Evolutionary conservation across 2,797 vertebrate genomes (phyloP), one percentile per base, ranked within the genome.

Genomic region (Acrocephalus scirpaceus): DNA sequence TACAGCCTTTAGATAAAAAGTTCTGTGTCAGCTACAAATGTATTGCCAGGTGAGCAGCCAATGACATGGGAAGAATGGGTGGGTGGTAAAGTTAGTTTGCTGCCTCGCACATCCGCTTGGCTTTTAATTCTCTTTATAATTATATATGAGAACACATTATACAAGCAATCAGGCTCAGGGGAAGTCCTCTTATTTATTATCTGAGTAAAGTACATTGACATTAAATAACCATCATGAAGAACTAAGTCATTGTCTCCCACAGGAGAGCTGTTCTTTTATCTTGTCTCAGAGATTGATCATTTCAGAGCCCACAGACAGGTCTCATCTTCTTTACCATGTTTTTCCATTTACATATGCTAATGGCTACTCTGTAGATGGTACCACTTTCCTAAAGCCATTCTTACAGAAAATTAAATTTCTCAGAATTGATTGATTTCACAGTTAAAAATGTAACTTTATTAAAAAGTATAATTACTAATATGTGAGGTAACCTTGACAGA

Each of bases 241-340:
- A 73, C 62, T 75, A 90, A 96, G 95, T 88, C 87, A 92, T 64
- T 96, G 91, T 94, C 95, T 94, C 92, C 93, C 92, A 84, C 79
- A 80, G 86, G 82, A 87, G 92, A 88, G 66, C 13, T 70, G 65
- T 95, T 93, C 92, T 77, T 95, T 95, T 91, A 86, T 94, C 95
- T 88, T 93, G 82, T 93, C 92, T 91, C 70, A 42, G 79, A 95
- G 95, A 96, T 70, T 90, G 87, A 96, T 96, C 69, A 90, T 96
- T 96, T 88, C 77, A 86, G 76, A 90, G 85, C 73, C 66, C 66
- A 78, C 79, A 91, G 93, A 96, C 89, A 94, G 62, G 58, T 94
- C 89, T 95, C 92, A 96, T 96, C 93, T 93, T 97, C 91, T 94
- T 96, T 95, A 82, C 82, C 85, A 50, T 92, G 91, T 95, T 96